Base-by-base conservation (phyloP, 2,888 invertebrate genomes). In the Julus scanicus region DNA sequence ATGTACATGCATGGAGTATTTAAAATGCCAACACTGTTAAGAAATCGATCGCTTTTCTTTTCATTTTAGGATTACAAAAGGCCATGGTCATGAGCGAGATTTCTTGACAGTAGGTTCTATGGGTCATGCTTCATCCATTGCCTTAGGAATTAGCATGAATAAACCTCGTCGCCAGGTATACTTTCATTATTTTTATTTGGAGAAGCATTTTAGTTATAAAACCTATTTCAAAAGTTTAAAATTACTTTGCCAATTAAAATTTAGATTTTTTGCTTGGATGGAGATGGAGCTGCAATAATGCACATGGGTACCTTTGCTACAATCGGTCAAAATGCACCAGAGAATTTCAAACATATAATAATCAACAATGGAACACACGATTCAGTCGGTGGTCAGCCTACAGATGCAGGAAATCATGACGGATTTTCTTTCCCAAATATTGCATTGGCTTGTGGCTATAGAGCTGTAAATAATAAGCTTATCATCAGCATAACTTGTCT, bases 281-380 rank as follows among this genome's bases (percentile, higher is more conserved):
- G 93, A 3, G 93, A 93, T 90, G 93, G 92, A 0, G 91, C 92
- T 20, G 91, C 92, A 11, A 91, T 93, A 6, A 93, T 93, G 93
- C 93, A 93, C 90, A 92, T 93, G 92, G 93, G 93, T 49, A 89
- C 91, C 71, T 89, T 92, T 89, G 92, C 92, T 83, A 92, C 92
- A 1, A 90, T 93, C 37, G 93, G 92, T 29, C 92, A 91, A 84
- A 90, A 89, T 39, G 90, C 89, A 5, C 91, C 92, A n/a, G 85
- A 90, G 4, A 93, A 93, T 89, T 91, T 92, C 49, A 92, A 91
- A 88, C 93, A 93, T 89, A 91, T 93, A 57, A 91, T 93, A 49
- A 91, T 93, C 89, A 93, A 93, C 90, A 93, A 93, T 89, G 92
- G 92, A 63, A 91, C 92, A 40, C 93, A 93, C 90, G 93, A 93